Evolutionary conservation across 2,113 vertebrate genomes (phyloP), one percentile per base, ranked within the genome.

Genomic region (Dromas ardeola): DNA sequence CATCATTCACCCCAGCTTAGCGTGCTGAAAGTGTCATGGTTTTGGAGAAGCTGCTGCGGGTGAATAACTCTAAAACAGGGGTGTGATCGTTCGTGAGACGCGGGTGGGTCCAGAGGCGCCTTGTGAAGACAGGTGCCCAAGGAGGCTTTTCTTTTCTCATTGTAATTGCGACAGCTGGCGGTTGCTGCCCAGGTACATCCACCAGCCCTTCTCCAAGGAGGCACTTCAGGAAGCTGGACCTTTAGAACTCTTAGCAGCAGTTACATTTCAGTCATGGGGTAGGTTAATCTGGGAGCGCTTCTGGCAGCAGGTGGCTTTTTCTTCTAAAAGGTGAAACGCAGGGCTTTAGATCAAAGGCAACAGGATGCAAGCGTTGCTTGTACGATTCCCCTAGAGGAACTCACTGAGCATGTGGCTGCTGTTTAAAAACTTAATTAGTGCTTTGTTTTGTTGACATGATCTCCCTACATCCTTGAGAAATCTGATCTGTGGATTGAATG

Each of bases 61-160:
- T 71, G 32, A 82, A 43, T 43, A n/a, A 62, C 43, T 49, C 71
- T 29, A 55, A 85, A 66, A 26, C 15, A 65, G 11, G 3, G 8
- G 2, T 71, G 11, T 3, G 0, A 19, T 36, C 5, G 0, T 47
- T 84, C 1, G 0, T 52, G 43, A 32, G 5, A 25, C 1, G 0
- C 4, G 0, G 6, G 8, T 81, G 36, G 8, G 5, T 73, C 32
- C 56, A 43, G 62, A 66, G 18, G n/a, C 25, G 23, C 19, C 14
- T 55, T 43, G 4, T 62, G 66, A 82, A 73, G 62, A 32, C 0
- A 1, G 30, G 23, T 62, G 21, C 13, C 43, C 56, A 58, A 34
- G 32, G 15, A 49, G 8, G 25, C 34, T 61, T 91, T 91, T 72
- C 8, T 74, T 23, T 77, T 5, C 0, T 62, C 40, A 2, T 12